Percentiles rank a stretch among this genome's conserved stretches.
Evolutionary conservation across 2,113 vertebrate species (phyloP).

Genomic region (Microtus richardsoni): DNA sequence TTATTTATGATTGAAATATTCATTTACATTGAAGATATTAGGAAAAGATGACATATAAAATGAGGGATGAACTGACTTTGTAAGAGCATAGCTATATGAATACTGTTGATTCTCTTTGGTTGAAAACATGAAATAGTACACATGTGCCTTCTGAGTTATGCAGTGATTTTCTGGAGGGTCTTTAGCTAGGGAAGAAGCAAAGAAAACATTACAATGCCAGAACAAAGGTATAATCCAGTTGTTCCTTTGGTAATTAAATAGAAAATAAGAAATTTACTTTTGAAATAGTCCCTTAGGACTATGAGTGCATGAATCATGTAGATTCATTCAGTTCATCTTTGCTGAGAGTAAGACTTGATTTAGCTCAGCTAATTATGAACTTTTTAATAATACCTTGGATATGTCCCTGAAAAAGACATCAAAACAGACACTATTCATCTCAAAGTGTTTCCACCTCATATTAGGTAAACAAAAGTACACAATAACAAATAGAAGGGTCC

Average conservation of each 20-base stretch:
- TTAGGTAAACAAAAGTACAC: not conserved
- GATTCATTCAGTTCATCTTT: not conserved
- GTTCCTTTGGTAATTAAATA: not conserved
- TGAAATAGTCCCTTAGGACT: not conserved
- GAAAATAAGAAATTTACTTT: not conserved
- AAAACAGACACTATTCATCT: not conserved
- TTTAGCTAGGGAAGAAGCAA: not conserved
- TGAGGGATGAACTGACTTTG: not conserved
- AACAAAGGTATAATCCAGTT: not conserved
- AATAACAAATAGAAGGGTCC: not conserved
- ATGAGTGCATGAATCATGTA: not conserved
- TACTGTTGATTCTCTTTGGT: not conserved
- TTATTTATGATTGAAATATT: not conserved
- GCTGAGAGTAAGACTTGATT: not conserved
- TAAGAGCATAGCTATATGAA: not conserved
- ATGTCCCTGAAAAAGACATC: not conserved
- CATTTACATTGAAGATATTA: not conserved
- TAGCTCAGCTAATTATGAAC: slow-evolving; percentile 2
- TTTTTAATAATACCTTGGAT: not conserved
- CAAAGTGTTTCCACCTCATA: not conserved
- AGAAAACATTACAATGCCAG: not conserved
- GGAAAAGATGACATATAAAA: not conserved
- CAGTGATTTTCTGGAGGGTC: not conserved
- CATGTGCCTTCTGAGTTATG: not conserved
- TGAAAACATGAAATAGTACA: slow-evolving; percentile 27